Conservation (phyloP, 2,113 vertebrate genomes). For the Platycercus adscitus region DNA sequence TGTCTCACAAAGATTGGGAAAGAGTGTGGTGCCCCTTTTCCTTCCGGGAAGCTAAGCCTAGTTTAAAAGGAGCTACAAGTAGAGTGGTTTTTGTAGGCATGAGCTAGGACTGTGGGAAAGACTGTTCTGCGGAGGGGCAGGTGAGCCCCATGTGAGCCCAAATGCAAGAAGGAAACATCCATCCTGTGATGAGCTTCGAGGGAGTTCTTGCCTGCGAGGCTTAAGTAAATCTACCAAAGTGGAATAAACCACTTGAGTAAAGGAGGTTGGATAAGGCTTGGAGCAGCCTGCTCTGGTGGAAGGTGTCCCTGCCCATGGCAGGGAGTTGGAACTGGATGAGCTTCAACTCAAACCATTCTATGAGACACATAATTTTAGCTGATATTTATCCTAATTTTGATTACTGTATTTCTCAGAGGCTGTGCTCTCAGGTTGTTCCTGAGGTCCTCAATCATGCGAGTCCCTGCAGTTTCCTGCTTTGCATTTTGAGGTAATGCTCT, state of each 20-base stretch:
- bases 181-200: neutral
- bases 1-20: neutral
- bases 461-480: neutral
- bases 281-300: neutral
- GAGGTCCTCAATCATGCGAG: neutral
- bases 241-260: neutral
- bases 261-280: neutral
- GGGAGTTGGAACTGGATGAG: neutral
- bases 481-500: neutral
- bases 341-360: neutral
- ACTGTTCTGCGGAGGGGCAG: neutral
- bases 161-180: neutral
- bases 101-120: neutral
- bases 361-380: neutral
- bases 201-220: neutral
- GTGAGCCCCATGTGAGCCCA: neutral
- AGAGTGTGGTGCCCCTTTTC: neutral
- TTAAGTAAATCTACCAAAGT: neutral
- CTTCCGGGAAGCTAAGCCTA: neutral
- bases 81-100: neutral
- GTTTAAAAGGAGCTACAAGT: neutral
- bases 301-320: neutral
- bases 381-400: neutral
- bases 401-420: neutral
- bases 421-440: neutral